These are phyloP conservation scores for Mimachlamys varia DNA, from an alignment of 2,888 invertebrate genomes.

Conservation along the genomic window DNA sequence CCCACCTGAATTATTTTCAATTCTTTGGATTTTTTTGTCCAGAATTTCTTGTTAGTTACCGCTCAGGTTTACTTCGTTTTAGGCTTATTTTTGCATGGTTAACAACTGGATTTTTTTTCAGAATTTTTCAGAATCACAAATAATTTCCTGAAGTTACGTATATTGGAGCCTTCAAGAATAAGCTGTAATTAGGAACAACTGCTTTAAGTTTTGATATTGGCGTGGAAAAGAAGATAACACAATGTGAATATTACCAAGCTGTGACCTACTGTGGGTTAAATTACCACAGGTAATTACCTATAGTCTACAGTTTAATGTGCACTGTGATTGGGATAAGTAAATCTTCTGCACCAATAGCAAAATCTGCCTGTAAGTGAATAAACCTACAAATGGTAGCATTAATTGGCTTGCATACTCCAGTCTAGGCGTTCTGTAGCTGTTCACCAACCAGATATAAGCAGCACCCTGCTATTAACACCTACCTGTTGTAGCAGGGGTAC, in stretches of 20 bases:
- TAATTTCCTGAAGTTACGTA: too few relatives aligned
- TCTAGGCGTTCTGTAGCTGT: not conserved
- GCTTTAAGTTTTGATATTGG: too few relatives aligned
- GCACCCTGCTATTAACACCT: not conserved
- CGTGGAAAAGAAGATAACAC: too few relatives aligned
- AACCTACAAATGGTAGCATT: conserved; percentile 24
- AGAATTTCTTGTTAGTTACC: too few relatives aligned
- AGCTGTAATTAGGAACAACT: too few relatives aligned
- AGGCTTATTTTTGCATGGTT: too few relatives aligned
- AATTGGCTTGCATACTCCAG: not conserved
- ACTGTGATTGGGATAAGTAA: not conserved
- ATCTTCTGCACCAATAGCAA: not conserved
- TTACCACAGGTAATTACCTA: not conserved
- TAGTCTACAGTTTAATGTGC: not conserved
- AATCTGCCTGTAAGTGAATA: not conserved
- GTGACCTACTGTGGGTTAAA: not conserved
- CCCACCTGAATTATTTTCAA: too few relatives aligned
- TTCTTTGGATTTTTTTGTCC: too few relatives aligned
- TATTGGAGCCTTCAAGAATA: too few relatives aligned
- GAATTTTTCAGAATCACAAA: too few relatives aligned
- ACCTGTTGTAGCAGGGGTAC: not conserved
- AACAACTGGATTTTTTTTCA: too few relatives aligned
- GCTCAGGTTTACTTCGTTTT: too few relatives aligned
- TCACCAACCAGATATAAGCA: not conserved
- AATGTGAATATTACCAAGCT: not conserved